Evolutionary conservation across 1,140 invertebrate species (phyloP), one percentile per base, ranked within the genome.

Genomic region (Brachionus asplanchnoidis): DNA sequence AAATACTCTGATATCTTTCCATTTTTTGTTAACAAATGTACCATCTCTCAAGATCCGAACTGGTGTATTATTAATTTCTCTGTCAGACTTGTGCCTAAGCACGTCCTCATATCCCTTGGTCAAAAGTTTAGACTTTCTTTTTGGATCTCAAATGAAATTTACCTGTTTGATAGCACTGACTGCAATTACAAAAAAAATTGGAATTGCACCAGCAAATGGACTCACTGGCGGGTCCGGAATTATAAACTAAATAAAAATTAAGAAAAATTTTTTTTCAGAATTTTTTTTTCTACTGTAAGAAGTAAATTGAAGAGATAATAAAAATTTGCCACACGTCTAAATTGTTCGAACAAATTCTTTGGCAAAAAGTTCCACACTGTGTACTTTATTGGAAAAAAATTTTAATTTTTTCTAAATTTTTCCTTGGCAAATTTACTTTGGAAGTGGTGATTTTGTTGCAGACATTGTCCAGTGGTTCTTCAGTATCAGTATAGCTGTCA

Each of bases 311-410:
- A 90, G 0, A 95, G 90, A 87, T 95, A 96, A 87, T 95, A 96
- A 87, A 95, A 94, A 89, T 95, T 95, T 32, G 94, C 94, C 42
- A 95, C 90, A 84, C 95, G 91, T 3, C 94, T 91, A 88, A 96
- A 95, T 89, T 96, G 95, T 87, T 95, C 94, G 86, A 93, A 92
- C 42, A 96, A 88, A 90, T 95, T 96, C 88, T 94, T 94, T 44
- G 94, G 94, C 60, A 95, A 85, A 87, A 95, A 95, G 88, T 92
- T 94, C 89, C 93, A 92, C 78, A 93, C 14, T 12, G 94, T 94
- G 87, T 96, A 96, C 92, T 93, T 98, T 3, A 96, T n/a, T n/a
- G 97, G 88, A 97, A 99, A 0, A 68, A 20, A 65, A 14, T 17
- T n/a, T 23, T 42, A 77, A n/a, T 32, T 68, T n/a, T 20, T 20